Conservation (phyloP, 2,888 invertebrate species). For the Andrena bucephala region DNA sequence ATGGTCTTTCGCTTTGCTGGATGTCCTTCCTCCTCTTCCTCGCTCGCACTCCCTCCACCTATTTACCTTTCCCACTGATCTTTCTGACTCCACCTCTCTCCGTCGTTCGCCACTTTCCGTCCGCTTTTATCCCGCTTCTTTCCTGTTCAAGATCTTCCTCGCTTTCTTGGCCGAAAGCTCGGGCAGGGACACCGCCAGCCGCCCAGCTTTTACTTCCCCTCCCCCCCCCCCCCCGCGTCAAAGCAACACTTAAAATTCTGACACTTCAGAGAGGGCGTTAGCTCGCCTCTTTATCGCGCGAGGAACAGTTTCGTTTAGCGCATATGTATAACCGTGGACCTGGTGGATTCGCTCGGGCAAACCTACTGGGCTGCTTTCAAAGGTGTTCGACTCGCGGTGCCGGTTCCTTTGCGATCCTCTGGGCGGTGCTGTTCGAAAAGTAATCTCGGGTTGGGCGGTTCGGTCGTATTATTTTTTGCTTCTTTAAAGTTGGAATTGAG, state of each 20-base stretch:
- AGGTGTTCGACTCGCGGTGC: conserved; percentile 18
- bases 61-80: conserved; percentile 51
- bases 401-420: conserved; percentile 29
- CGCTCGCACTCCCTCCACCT: conserved; percentile 24
- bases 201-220: conserved; percentile 53
- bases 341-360: conserved; percentile 52
- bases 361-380: conserved; percentile 27
- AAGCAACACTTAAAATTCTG: conserved; percentile 70
- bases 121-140: conserved; percentile 35
- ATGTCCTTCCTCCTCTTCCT: conserved; percentile 37
- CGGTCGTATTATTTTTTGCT: conserved; percentile 16
- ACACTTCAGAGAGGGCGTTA: conserved; percentile 61
- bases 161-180: conserved; percentile 53
- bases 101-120: conserved; percentile 3
- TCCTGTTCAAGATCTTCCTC: conserved; percentile 11
- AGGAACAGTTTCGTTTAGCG: conserved; percentile 44
- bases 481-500: conserved; percentile 47
- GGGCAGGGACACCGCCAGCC: conserved; percentile 50
- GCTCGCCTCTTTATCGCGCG: conserved; percentile 66
- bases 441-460: conserved; percentile 31
- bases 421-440: conserved; percentile 39
- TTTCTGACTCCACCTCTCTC: conserved; percentile 5
- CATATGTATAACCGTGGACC: conserved; percentile 11
- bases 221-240: conserved; percentile 41
- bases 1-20: conserved; percentile 72